Conservation (phyloP, 2,113 vertebrate genomes). For the Passer montanus region DNA sequence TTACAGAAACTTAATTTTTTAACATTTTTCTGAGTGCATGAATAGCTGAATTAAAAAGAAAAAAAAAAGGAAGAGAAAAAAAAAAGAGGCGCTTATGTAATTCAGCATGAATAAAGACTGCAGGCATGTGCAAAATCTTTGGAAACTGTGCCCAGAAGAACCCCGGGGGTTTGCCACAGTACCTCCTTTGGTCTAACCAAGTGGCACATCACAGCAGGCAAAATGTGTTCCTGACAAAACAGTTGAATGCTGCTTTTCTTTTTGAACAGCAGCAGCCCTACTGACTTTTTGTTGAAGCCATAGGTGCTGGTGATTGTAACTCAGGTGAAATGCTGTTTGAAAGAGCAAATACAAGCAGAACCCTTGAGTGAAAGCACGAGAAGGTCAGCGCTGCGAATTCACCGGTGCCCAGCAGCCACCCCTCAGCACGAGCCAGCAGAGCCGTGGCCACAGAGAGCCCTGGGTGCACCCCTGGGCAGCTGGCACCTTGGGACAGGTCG, state of each 20-base stretch:
- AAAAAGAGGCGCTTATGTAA: not conserved
- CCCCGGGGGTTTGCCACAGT: not conserved
- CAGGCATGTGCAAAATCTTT: conserved; percentile 13
- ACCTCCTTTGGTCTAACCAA: not conserved
- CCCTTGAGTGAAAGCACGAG: not conserved
- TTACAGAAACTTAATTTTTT: conserved; percentile 62
- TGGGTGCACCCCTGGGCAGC: not conserved
- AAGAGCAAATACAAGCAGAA: not conserved
- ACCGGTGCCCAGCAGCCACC: not conserved
- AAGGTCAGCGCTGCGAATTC: not conserved
- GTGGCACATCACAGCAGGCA: not conserved
- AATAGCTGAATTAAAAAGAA: not conserved
- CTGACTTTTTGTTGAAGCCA: not conserved
- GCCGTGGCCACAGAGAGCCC: not conserved
- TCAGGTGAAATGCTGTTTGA: not conserved
- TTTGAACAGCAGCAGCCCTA: not conserved
- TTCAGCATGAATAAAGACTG: not conserved
- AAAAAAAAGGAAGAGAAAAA: accelerated
- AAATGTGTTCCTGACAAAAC: not conserved
- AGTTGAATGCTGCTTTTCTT: not conserved
- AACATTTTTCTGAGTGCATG: conserved; percentile 24
- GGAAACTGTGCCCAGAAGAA: not conserved
- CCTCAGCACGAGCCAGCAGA: not conserved
- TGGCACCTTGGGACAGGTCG: not conserved
- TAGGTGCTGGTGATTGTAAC: not conserved